phyloP scores from a whole-genome alignment of 1,140 invertebrate species.

The Aethina tumida region DNA sequence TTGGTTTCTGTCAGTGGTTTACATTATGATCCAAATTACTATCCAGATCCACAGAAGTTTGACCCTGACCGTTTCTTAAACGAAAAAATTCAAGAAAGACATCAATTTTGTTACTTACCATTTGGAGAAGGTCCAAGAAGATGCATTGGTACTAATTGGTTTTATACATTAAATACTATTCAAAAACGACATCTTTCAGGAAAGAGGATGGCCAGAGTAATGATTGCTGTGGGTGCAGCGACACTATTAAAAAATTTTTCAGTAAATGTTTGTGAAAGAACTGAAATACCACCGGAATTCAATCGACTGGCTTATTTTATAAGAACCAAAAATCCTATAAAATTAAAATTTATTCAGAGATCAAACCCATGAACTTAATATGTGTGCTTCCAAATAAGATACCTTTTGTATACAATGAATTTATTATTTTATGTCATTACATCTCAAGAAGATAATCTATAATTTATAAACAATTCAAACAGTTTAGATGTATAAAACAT shows the following conservation, averaged over 20 bases:
- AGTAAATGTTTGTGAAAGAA: not conserved
- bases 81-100: slow-evolving; percentile 11
- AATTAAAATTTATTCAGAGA: not conserved
- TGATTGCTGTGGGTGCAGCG: slow-evolving; percentile 1
- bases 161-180: slow-evolving; percentile 1
- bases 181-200: not conserved
- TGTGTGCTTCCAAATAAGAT: not conserved
- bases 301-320: slow-evolving; percentile 3
- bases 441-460: too few relatives aligned
- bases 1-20: slow-evolving; percentile 4
- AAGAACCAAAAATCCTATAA: not conserved
- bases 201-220: slow-evolving; percentile 6
- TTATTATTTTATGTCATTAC: too few relatives aligned
- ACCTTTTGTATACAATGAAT: not conserved
- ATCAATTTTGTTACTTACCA: slow-evolving; percentile 7
- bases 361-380: not conserved
- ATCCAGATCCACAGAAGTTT: slow-evolving; percentile 12
- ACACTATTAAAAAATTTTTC: slow-evolving; percentile 6
- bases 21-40: slow-evolving; percentile 13
- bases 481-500: too few relatives aligned
- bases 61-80: slow-evolving; percentile 13
- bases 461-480: too few relatives aligned
- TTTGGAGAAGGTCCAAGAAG: slow-evolving; percentile 13
- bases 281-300: not conserved
- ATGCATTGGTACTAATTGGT: slow-evolving; percentile 11